Base-by-base conservation (phyloP, 1,140 invertebrate species). In the Drosophila parabipectinata region DNA sequence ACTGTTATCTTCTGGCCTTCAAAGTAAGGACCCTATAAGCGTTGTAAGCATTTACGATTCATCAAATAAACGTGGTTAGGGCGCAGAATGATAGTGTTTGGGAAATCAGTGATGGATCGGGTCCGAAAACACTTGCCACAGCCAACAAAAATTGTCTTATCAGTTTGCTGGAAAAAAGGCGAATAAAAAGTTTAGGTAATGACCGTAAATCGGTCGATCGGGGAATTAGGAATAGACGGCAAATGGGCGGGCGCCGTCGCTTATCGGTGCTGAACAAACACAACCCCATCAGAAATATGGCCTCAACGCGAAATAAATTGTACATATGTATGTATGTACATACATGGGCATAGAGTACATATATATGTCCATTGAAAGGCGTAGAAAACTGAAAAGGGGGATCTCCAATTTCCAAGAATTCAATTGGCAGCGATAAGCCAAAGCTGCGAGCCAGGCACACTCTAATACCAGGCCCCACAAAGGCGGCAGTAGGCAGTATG, bases 91-190 rank as follows among this genome's bases (percentile, higher is more conserved):
- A 44, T 63, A 30, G 21, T 32, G 21, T 39, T 48, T 41, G 56
- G 41, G 61, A 68, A 69, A 68, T 21, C 10, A 50, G 45, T 69
- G 66, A 57, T 69, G 44, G 51, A 69, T 69, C 51, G 28, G 39
- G 10, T 14, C 58, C 21, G 10, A 45, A 21, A 62, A 54, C 72
- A 77, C 72, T 80, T 84, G 77, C 82, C 80, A 81, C 73, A 87
- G 72, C 59, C 80, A 77, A 84, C 75, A 69, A 55, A 56, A 55
- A 39, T 30, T 14, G 0, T 5, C 32, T 69, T 69, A 69, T 69
- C 66, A 53, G 18, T 7, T n/a, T 15, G 41, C 14, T 18, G 14
- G 41, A 14, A 15, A 14, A 15, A 44, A 37, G 15, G 52, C 66
- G 12, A 56, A 56, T 30, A 47, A 55, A 47, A 55, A 66, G 48